Conservation (phyloP, 2,888 invertebrate genomes). For the Eupithecia exiguata region DNA sequence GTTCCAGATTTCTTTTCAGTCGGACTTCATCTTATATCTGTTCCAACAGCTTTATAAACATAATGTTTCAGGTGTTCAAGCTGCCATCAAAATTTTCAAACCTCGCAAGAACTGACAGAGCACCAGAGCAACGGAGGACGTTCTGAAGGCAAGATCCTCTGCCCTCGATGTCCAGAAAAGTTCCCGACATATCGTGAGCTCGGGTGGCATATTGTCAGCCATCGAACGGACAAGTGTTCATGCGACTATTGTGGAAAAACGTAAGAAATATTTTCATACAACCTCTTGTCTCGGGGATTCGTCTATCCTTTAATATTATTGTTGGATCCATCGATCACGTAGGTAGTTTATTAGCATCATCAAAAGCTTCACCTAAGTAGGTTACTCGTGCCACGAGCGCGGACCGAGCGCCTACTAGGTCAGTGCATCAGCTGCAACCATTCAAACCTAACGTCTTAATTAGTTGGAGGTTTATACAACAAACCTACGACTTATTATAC, state of each 20-base stretch:
- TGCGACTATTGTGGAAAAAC: slow-evolving; percentile 78
- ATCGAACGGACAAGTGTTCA: slow-evolving; percentile 69
- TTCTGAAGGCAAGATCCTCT: slow-evolving; percentile 73
- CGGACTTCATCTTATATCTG: neutral
- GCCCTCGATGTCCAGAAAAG: slow-evolving; percentile 72
- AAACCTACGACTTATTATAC: too few species aligned
- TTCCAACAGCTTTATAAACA: neutral
- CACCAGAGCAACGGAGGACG: slow-evolving; percentile 76
- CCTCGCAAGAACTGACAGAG: slow-evolving; percentile 72
- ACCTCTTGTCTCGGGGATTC: neutral
- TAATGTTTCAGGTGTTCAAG: slow-evolving; percentile 66
- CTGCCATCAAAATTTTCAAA: slow-evolving; percentile 77
- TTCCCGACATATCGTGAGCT: slow-evolving; percentile 77
- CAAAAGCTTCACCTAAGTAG: too few species aligned
- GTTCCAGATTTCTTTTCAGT: neutral
- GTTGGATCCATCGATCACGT: too few species aligned
- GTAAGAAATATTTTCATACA: slow-evolving; percentile 54
- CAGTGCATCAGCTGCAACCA: too few species aligned
- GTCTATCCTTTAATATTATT: too few species aligned
- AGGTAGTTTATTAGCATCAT: too few species aligned
- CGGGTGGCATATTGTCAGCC: slow-evolving; percentile 69
- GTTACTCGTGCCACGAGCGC: too few species aligned
- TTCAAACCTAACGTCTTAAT: too few species aligned
- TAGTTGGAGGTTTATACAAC: too few species aligned
- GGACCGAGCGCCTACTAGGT: too few species aligned